Percentiles rank a stretch among this genome's conserved stretches.
phyloP scores from a whole-genome alignment of 1,140 invertebrate species.

The Sogatella furcifera region DNA sequence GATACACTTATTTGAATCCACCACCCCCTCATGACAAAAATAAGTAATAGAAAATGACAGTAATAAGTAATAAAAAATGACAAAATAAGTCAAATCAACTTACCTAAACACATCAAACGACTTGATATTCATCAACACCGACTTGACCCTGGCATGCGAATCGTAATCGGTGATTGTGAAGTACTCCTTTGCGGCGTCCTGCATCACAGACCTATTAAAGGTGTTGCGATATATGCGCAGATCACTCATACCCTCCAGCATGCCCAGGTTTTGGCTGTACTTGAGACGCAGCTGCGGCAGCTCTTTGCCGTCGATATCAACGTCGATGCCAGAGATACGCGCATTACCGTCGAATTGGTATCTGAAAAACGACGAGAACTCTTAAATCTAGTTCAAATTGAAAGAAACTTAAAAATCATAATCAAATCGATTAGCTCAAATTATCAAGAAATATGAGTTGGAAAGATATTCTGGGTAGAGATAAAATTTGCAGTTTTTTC shows the following conservation, averaged over 20 bases:
- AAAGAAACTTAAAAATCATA: too few species aligned
- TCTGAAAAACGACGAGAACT: too few species aligned
- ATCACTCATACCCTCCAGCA: slow-evolving; percentile 72
- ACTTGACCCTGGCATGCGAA: slow-evolving; percentile 66
- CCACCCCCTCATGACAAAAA: too few species aligned
- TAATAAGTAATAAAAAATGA: too few species aligned
- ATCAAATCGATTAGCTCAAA: too few species aligned
- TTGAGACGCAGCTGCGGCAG: slow-evolving; percentile 58
- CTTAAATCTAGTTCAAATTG: too few species aligned
- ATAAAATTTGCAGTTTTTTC: too few species aligned
- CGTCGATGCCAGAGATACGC: slow-evolving; percentile 71
- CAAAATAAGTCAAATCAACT: not conserved
- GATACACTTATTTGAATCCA: not conserved
- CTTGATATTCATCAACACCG: slow-evolving; percentile 72
- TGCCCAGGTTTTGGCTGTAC: slow-evolving; percentile 78
- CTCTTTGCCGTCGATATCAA: slow-evolving; percentile 75
- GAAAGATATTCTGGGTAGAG: too few species aligned
- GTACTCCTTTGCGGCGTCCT: slow-evolving; percentile 78
- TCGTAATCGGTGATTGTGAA: slow-evolving; percentile 78
- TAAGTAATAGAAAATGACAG: not conserved
- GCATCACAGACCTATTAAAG: slow-evolving; percentile 78
- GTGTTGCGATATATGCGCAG: slow-evolving; percentile 72
- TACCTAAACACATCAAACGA: slow-evolving; percentile 64
- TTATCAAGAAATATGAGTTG: too few species aligned
- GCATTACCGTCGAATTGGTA: slow-evolving; percentile 87